phyloP scores from a whole-genome alignment of 2,888 invertebrate species.

The Odontocolon sp. region DNA sequence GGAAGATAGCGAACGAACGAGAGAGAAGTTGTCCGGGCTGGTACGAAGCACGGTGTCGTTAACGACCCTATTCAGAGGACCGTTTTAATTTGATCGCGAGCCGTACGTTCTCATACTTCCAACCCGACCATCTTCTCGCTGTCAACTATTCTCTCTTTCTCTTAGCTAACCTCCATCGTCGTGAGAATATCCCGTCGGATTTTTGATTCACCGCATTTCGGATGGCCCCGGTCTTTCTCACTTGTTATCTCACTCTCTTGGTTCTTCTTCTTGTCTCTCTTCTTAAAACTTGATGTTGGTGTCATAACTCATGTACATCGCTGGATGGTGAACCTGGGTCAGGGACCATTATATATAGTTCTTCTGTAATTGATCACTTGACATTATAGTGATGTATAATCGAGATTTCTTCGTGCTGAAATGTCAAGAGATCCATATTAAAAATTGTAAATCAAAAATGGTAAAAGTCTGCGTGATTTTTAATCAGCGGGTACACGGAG shows the following conservation, averaged over 20 bases:
- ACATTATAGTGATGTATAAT: too few relatives aligned
- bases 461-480: background rate
- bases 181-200: constrained; percentile 26
- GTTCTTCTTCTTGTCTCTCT: background rate
- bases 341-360: background rate
- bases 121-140: too few relatives aligned
- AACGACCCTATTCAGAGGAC: constrained; percentile 65
- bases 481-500: too few relatives aligned
- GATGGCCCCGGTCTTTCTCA: constrained; percentile 3
- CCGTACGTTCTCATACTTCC: constrained; percentile 27
- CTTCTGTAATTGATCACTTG: too few relatives aligned
- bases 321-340: background rate
- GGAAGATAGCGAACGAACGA: constrained; percentile 18
- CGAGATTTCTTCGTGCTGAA: too few relatives aligned
- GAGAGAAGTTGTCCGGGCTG: constrained; percentile 38
- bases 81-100: constrained; percentile 66
- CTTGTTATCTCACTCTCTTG: background rate
- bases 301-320: background rate
- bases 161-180: background rate
- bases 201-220: constrained; percentile 22
- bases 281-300: background rate
- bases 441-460: background rate
- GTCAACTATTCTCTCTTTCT: background rate
- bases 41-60: constrained; percentile 58
- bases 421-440: too few relatives aligned